Evolutionary conservation across 2,888 invertebrate species (phyloP).

Genomic region (Ellobium chinense): DNA sequence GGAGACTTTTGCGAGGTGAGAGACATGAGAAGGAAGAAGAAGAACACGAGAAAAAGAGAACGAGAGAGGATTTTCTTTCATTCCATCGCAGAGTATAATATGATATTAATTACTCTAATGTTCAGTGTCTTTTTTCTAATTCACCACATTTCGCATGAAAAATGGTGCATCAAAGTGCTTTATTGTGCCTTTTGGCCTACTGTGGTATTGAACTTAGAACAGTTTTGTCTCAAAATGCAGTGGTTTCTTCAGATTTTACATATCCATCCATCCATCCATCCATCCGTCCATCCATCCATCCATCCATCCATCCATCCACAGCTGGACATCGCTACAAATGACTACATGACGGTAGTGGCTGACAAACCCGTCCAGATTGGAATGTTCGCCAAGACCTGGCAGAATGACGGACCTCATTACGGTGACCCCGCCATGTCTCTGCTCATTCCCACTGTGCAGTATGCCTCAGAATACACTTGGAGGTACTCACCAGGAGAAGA

Average conservation of each 20-base stretch:
- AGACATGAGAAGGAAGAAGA: too few species aligned
- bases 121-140: too few species aligned
- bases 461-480: slow-evolving; percentile 60
- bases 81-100: too few species aligned
- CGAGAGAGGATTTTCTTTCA: too few species aligned
- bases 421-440: slow-evolving; percentile 70
- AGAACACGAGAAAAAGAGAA: too few species aligned
- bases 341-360: slow-evolving; percentile 50
- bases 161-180: too few species aligned
- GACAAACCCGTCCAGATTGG: slow-evolving; percentile 58
- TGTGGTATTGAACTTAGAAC: too few species aligned
- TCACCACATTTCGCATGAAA: too few species aligned
- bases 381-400: slow-evolving; percentile 57
- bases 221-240: too few species aligned
- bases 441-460: slow-evolving; percentile 60
- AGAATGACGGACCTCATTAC: slow-evolving; percentile 54
- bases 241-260: too few species aligned
- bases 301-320: not conserved
- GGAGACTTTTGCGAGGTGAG: slow-evolving; percentile 28
- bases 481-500: not conserved
- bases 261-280: not conserved
- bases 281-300: not conserved
- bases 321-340: slow-evolving; percentile 11
- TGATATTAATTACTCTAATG: too few species aligned
- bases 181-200: too few species aligned